These are phyloP conservation scores for Channa striata DNA, from an alignment of 2,797 vertebrate species.

Conservation along the genomic window DNA sequence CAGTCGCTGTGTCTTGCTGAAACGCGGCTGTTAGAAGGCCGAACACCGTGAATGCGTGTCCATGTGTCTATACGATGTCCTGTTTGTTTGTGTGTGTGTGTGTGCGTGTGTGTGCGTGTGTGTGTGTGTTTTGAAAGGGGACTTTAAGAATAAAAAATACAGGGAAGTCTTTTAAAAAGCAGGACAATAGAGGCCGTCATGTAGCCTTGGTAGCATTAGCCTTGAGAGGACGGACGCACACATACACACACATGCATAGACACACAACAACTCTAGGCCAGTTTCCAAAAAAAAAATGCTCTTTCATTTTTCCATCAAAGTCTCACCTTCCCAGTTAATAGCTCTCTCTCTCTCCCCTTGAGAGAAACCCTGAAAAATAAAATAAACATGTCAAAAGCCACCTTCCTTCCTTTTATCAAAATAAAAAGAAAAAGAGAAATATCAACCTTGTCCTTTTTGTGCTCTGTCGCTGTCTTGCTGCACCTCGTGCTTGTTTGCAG, in stretches of 20 bases:
- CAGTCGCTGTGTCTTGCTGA: neutral
- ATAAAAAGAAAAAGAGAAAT: slow-evolving; percentile 3
- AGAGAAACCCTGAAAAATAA: slow-evolving; percentile 69
- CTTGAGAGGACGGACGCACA: slow-evolving; percentile 62
- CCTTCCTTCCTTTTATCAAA: slow-evolving; percentile 45
- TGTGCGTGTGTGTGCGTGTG: slow-evolving; percentile 8
- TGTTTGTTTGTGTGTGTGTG: slow-evolving; percentile 20
- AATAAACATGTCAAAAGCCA: slow-evolving; percentile 56
- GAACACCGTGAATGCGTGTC: slow-evolving; percentile 14
- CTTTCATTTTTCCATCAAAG: slow-evolving; percentile 76
- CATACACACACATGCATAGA: slow-evolving; percentile 12
- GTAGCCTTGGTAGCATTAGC: slow-evolving; percentile 71
- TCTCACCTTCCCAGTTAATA: slow-evolving; percentile 73
- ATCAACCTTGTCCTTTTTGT: slow-evolving; percentile 34
- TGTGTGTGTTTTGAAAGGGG: slow-evolving; percentile 33
- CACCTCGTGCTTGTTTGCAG: slow-evolving; percentile 41
- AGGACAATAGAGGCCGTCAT: slow-evolving; percentile 50
- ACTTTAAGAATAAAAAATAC: slow-evolving; percentile 40
- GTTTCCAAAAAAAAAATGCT: slow-evolving; percentile 17
- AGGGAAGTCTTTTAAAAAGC: slow-evolving; percentile 49
- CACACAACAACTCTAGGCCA: slow-evolving; percentile 25
- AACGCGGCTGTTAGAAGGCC: slow-evolving; percentile 28
- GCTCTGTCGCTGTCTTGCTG: slow-evolving; percentile 29
- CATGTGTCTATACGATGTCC: slow-evolving; percentile 15
- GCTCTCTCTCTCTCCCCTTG: slow-evolving; percentile 63